Evolutionary conservation across 2,113 vertebrate genomes (phyloP).

Genomic region (Dromas ardeola): DNA sequence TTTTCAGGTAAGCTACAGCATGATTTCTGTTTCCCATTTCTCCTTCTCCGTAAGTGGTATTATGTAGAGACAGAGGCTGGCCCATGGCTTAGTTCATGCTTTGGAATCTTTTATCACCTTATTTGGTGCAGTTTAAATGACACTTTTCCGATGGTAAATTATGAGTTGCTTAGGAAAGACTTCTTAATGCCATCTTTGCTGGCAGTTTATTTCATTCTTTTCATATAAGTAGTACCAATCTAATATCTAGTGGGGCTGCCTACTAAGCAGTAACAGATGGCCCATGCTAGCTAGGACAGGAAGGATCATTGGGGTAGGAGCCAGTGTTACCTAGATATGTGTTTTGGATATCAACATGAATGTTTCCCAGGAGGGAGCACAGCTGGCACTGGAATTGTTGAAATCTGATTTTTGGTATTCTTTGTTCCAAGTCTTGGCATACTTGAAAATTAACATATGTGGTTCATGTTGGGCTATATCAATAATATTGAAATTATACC

Average conservation of each 20-base stretch:
- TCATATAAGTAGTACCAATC: not conserved
- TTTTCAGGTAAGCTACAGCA: not conserved
- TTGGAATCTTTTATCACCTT: not conserved
- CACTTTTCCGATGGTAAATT: conserved; percentile 1
- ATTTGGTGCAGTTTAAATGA: not conserved
- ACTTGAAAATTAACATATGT: conserved; percentile 8
- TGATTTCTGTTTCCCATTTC: not conserved
- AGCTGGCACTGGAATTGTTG: not conserved
- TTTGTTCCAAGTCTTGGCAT: not conserved
- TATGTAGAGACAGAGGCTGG: not conserved
- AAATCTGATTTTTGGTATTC: conserved; percentile 4
- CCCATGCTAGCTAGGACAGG: not conserved
- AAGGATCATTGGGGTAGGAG: not conserved
- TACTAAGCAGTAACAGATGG: conserved; percentile 45
- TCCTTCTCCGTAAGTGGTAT: not conserved
- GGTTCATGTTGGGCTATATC: conserved; percentile 39
- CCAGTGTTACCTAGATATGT: not conserved
- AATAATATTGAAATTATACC: conserved; percentile 51
- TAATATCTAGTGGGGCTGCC: not conserved
- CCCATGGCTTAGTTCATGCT: not conserved
- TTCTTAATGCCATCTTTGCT: conserved; percentile 1
- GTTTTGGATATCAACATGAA: not conserved
- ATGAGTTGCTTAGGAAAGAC: not conserved
- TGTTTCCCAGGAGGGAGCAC: not conserved
- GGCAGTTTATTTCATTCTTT: conserved; percentile 9